Conservation (phyloP, 2,888 invertebrate species). For the Polymixis flavicincta region DNA sequence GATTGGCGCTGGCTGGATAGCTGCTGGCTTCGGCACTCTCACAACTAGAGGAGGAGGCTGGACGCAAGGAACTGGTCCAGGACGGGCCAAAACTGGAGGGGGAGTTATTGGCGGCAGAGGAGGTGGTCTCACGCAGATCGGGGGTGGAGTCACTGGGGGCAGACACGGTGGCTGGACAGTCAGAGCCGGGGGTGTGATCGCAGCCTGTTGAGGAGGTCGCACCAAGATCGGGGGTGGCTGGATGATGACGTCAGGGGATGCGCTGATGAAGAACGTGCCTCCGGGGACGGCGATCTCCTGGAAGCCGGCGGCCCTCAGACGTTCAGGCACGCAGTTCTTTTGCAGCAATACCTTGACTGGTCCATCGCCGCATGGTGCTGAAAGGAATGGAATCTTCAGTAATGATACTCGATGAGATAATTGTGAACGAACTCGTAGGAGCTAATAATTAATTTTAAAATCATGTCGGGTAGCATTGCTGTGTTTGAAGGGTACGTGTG, state of each 20-base stretch:
- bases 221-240: constrained; percentile 83
- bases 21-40: constrained; percentile 69
- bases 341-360: constrained; percentile 70
- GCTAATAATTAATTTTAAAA: neutral
- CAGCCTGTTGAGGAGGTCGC: constrained; percentile 69
- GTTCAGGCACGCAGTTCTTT: constrained; percentile 66
- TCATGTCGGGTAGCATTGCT: neutral
- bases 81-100: constrained; percentile 78
- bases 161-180: constrained; percentile 72
- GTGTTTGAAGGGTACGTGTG: neutral
- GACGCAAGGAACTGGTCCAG: constrained; percentile 70
- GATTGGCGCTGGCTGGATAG: constrained; percentile 76
- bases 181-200: constrained; percentile 75
- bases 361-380: constrained; percentile 80
- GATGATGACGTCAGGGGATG: constrained; percentile 79
- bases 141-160: constrained; percentile 72
- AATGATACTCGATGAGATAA: neutral
- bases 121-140: constrained; percentile 74
- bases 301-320: constrained; percentile 76
- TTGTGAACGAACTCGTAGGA: neutral
- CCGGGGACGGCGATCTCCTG: constrained; percentile 77
- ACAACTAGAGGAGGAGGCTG: constrained; percentile 77
- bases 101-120: constrained; percentile 72
- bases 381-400: constrained; percentile 43
- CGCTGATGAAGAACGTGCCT: constrained; percentile 78